A percentile compares a stretch with the other conserved stretches of the same genome.
These are phyloP conservation scores for Cyclopterus lumpus DNA, from an alignment of 2,797 vertebrate genomes.

Conservation along the genomic window DNA sequence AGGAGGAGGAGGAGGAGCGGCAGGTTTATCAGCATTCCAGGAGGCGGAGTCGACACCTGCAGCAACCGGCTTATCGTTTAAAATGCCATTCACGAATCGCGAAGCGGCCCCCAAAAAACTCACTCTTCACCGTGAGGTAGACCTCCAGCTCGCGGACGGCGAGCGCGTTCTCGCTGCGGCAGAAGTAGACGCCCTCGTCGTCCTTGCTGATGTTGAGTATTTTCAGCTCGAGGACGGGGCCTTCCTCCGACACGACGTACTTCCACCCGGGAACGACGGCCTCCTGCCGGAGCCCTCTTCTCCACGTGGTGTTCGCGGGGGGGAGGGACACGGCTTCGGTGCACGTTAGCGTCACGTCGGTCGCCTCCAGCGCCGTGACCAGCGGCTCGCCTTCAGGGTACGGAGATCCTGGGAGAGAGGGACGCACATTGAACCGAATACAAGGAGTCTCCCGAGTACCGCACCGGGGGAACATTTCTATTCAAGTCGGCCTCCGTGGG, in stretches of 20 bases:
- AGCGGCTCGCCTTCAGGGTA: constrained; percentile 83
- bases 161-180: constrained; percentile 90
- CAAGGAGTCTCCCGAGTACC: not conserved
- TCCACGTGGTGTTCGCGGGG: constrained; percentile 86
- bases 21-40: constrained; percentile 73
- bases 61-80: constrained; percentile 12
- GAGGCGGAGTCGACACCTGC: constrained; percentile 27
- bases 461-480: not conserved
- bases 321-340: constrained; percentile 74
- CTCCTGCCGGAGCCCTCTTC: constrained; percentile 71
- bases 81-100: too few relatives aligned
- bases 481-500: not conserved
- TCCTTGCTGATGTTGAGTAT: constrained; percentile 87
- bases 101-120: too few relatives aligned
- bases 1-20: constrained; percentile 27
- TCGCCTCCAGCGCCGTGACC: constrained; percentile 81
- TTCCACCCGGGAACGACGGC: constrained; percentile 78
- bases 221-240: constrained; percentile 81
- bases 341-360: constrained; percentile 85
- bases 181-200: constrained; percentile 89
- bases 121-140: constrained; percentile 89
- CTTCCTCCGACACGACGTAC: constrained; percentile 77
- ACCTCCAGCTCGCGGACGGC: constrained; percentile 83
- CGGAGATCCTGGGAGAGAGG: constrained; percentile 81
- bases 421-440: not conserved